Evolutionary conservation across 1,140 invertebrate genomes (phyloP).

Genomic region (Tribolium madens): DNA sequence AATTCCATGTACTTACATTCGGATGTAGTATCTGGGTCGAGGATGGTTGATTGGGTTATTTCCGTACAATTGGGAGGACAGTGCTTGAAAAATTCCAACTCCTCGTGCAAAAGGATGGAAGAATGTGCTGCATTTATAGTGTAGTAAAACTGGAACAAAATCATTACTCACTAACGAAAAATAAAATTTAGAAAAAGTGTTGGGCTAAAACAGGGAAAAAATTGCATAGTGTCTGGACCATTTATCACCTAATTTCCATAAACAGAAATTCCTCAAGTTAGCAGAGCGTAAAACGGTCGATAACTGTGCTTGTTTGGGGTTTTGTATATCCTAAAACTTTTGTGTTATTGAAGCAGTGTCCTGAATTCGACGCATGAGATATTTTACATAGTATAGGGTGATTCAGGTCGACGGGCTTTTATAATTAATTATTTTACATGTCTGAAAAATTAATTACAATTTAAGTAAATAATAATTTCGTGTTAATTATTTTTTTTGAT

Average conservation of each 20-base stretch:
- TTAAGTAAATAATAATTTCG: too few species aligned
- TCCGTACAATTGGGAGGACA: conserved; percentile 60
- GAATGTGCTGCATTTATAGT: conserved; percentile 65
- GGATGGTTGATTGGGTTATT: conserved; percentile 65
- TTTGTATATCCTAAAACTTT: conserved; percentile 6
- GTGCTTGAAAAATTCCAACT: conserved; percentile 66
- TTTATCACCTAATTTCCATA: conserved; percentile 18
- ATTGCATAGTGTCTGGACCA: neutral
- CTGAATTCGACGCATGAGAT: neutral
- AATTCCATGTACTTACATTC: conserved; percentile 65
- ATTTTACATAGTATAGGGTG: neutral
- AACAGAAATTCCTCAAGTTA: neutral
- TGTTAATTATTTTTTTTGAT: too few species aligned
- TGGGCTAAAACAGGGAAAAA: neutral
- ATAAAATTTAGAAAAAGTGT: too few species aligned
- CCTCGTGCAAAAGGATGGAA: conserved; percentile 65
- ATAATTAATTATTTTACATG: too few species aligned
- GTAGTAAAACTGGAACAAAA: conserved; percentile 68
- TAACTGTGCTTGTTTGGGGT: conserved; percentile 20
- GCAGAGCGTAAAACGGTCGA: conserved; percentile 2
- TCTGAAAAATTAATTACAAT: too few species aligned
- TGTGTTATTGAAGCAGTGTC: conserved; percentile 4
- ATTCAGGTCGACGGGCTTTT: too few species aligned
- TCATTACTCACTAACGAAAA: neutral
- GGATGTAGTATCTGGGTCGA: conserved; percentile 68